These are phyloP conservation scores for Euglossa dilemma DNA, from an alignment of 1,140 invertebrate species.

Conservation along the genomic window DNA sequence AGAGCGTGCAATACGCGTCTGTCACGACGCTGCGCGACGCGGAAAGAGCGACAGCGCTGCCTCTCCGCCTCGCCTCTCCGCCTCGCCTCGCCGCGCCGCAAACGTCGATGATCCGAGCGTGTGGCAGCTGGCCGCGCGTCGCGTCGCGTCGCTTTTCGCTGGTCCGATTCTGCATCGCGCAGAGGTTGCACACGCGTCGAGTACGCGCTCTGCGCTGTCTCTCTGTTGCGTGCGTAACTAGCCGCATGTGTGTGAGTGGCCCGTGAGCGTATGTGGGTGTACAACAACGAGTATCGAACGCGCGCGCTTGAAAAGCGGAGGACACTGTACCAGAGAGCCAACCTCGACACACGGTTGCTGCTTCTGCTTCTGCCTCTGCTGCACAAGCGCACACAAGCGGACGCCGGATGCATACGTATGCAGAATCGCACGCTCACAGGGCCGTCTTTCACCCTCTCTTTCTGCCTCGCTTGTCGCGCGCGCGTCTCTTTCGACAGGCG, in stretches of 20 bases:
- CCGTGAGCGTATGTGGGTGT: constrained; percentile 32
- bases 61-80: background rate
- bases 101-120: constrained; percentile 19
- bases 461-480: constrained; percentile 43
- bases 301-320: constrained; percentile 54
- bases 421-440: constrained; percentile 30
- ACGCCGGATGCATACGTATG: background rate
- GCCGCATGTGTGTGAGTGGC: constrained; percentile 17
- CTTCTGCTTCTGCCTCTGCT: background rate
- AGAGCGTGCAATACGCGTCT: background rate
- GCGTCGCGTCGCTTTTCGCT: constrained; percentile 17
- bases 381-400: background rate
- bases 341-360: background rate
- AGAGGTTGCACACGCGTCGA: background rate
- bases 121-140: background rate
- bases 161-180: constrained; percentile 1
- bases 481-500: constrained; percentile 60
- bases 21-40: constrained; percentile 2
- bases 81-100: background rate
- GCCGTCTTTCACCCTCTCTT: constrained; percentile 38
- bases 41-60: background rate
- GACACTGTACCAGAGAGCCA: constrained; percentile 58
- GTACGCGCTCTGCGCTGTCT: background rate
- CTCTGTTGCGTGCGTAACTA: constrained; percentile 26
- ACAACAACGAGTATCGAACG: constrained; percentile 60